Base-by-base conservation (phyloP, 1,140 invertebrate genomes). In the Drosophila watanabei region DNA sequence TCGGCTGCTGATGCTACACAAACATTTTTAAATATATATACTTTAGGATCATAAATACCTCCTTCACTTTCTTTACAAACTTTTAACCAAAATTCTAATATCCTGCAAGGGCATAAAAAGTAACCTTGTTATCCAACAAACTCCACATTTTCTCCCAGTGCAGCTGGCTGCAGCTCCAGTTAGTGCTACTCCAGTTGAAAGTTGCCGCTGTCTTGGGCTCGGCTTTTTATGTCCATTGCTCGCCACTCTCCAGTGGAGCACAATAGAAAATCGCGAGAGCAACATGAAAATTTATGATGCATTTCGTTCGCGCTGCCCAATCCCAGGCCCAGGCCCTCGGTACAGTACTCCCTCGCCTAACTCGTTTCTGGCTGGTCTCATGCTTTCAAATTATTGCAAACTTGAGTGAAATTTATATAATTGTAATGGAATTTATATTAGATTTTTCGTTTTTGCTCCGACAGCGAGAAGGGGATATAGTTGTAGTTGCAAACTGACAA, bases 231-330 rank as follows among this genome's bases (percentile, higher is more conserved):
- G 68, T 73, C 70, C 70, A 73, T 73, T 56, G 49, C 54, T 63
- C 45, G 59, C 54, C 43, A 46, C 33, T 30, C 49, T 48, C 73
- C 20, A 33, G 76, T 70, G 63, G 43, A 68, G 72, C 81, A 88
- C 84, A 88, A 88, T 88, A 89, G 84, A 88, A 89, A 89, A 88
- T 88, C 85, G 85, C 81, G 82, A 69, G 84, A 87, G 84, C 76
- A 88, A 72, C 85, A 88, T 89, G 85, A 88, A 88, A 88, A 88
- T 88, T 89, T 88, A 88, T 88, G 85, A 89, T 89, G 82, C 85
- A 88, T 88, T 79, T 78, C 62, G n/a, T 30, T 41, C 16, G 24
- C 24, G 24, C 24, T 24, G 24, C n/a, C 30, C 18, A 13, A 6
- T 10, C 20, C 16, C 8, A 13, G 7, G 18, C n/a, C 14, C 51